A percentile compares a stretch with the other conserved stretches of the same genome.
Conservation (phyloP, 2,113 vertebrate genomes). For the Dendrocopos noguchii region DNA sequence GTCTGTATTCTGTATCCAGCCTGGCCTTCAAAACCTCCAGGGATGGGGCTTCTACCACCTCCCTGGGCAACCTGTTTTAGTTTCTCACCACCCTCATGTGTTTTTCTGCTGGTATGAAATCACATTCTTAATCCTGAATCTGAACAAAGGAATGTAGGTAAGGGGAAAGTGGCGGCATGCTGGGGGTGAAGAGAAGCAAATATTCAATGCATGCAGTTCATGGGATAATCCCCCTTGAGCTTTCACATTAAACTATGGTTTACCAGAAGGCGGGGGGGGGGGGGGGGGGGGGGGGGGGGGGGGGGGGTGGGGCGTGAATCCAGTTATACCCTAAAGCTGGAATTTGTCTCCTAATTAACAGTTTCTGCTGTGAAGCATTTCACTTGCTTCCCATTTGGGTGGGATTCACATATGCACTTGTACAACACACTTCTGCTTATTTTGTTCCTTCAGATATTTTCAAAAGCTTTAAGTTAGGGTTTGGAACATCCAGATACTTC, state of each 20-base stretch:
- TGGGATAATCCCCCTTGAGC: neutral
- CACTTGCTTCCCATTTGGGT: neutral
- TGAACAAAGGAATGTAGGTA: neutral
- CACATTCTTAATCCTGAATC: neutral
- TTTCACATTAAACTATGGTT: neutral
- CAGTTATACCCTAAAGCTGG: neutral
- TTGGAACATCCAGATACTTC: neutral
- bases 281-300: no score
- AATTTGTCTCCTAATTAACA: slow-evolving; percentile 12
- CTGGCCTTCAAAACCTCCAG: no score
- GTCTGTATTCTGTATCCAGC: no score
- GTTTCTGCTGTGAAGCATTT: neutral
- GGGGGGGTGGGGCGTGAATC: neutral
- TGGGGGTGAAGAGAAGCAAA: neutral
- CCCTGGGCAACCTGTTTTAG: no score
- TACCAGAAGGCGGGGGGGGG: neutral
- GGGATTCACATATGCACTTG: neutral
- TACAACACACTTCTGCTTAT: neutral
- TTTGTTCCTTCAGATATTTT: neutral
- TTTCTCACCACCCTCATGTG: neutral
- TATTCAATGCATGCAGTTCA: neutral
- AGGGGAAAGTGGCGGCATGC: neutral
- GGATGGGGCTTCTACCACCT: no score
- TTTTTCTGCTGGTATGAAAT: neutral
- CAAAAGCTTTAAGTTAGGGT: neutral